Evolutionary conservation across 2,113 vertebrate species (phyloP).

Genomic region (Vidua chalybeata): DNA sequence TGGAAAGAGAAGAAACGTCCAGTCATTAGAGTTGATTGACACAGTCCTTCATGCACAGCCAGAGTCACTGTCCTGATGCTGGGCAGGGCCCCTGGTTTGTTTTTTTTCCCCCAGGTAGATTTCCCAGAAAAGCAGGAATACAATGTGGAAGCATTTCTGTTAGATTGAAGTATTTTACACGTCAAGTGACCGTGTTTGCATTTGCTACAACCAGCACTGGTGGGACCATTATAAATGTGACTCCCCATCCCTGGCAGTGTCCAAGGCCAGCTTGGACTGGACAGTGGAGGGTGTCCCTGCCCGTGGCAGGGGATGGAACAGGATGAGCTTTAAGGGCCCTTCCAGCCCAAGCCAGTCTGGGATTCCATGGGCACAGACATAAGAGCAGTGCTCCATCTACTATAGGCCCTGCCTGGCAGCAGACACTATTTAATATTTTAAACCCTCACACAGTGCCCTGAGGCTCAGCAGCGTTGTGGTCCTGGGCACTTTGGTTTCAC

Average conservation of each 20-base stretch:
- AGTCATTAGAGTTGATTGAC: not conserved
- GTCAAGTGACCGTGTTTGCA: fast-evolving
- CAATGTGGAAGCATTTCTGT: not conserved
- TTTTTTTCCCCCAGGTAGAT: not conserved
- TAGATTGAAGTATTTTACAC: fast-evolving
- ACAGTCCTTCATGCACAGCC: not conserved
- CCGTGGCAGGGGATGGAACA: not conserved
- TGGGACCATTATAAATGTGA: fast-evolving
- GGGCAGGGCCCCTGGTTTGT: not conserved
- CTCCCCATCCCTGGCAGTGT: not conserved
- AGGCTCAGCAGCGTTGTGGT: not conserved
- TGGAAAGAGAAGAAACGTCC: not conserved
- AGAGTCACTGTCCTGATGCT: not conserved
- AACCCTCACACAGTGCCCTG: not conserved
- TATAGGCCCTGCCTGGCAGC: not conserved
- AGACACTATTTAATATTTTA: not conserved
- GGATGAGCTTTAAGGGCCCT: not conserved
- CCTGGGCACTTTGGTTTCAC: not conserved
- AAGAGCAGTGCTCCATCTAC: not conserved
- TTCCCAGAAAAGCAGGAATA: not conserved
- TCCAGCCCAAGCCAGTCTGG: not conserved
- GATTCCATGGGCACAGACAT: not conserved
- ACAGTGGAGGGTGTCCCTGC: not conserved
- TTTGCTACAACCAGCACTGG: not conserved
- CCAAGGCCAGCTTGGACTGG: not conserved